Base-by-base conservation (phyloP, 2,113 vertebrate species). In the Conger conger region DNA sequence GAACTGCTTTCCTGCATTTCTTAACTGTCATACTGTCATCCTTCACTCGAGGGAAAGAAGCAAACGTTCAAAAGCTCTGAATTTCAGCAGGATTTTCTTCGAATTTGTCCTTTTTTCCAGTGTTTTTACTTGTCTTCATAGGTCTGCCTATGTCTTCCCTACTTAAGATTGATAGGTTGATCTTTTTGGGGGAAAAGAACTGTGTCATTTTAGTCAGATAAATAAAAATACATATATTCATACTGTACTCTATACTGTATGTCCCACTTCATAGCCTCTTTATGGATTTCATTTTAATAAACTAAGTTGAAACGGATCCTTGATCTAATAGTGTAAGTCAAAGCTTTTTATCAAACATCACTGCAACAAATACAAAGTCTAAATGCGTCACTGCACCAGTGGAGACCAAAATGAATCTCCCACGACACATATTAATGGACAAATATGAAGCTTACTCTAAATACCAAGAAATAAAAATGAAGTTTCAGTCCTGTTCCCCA, bases 11-110 rank as follows among this genome's bases (percentile, higher is more conserved):
- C 4, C 81, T 8, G 38, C 30, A 81, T 53, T 78, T 53, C 78
- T 73, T 50, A 80, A 76, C 84, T 87, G 86, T 84, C 82, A 84
- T 50, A 53, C 85, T 80, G 82, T 83, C 85, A 83, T 83, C 50
- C 35, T 35, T 78, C 84, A 63, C 86, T 85, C 35, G 81, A 45
- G 76, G 86, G 76, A 76, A 80, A 85, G 63, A 84, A 15, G 33
- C 68, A 82, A 23, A 30, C 76, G 60, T 86, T 83, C 83, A 86
- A 82, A 86, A 73, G 37, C 42, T 54, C 35, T 50, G 15, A 79
- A 79, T 84, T 87, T 87, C 84, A 84, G 63, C 80, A 45, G 63
- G 20, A 73, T 50, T 30, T 11, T 18, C 36, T 37, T 76, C 57
- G 3, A 6, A 33, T 50, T 68, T 68, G 1, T 20, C 50, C 18